Evolutionary conservation across 1,140 invertebrate species (phyloP).

Genomic region (Grapholita molesta): DNA sequence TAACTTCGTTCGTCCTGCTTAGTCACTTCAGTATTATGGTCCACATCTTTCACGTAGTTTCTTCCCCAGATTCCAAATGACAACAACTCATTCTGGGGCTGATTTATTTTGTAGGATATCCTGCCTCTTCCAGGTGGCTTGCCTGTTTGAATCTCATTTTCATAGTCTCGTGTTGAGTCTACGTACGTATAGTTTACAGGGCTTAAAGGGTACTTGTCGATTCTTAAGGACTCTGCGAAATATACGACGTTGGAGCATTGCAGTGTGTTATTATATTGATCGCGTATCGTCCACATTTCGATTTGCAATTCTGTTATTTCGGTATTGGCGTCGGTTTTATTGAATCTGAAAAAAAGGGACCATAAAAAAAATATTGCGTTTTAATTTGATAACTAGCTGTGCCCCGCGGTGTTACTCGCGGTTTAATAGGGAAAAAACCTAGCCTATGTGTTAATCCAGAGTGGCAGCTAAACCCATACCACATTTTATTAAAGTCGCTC

Average conservation of each 20-base stretch:
- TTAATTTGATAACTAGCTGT: no score
- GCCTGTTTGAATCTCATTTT: background rate
- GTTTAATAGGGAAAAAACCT: no score
- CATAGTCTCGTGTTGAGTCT: conserved; percentile 16
- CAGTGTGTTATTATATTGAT: conserved; percentile 47
- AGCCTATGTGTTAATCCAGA: no score
- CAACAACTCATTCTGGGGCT: conserved; percentile 43
- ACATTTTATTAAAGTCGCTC: no score
- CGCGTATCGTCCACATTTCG: conserved; percentile 45
- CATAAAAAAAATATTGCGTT: background rate
- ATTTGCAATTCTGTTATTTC: conserved; percentile 55
- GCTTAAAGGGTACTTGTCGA: conserved; percentile 52
- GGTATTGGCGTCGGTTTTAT: conserved; percentile 28
- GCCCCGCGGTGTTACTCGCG: no score
- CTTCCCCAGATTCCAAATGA: conserved; percentile 56
- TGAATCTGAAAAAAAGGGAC: conserved; percentile 43
- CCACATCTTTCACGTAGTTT: conserved; percentile 43
- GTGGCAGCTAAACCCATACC: no score
- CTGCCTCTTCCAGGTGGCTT: conserved; percentile 19
- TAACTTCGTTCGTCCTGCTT: conserved; percentile 39
- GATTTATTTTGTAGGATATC: conserved; percentile 32
- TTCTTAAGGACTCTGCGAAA: conserved; percentile 45
- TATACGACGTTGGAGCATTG: conserved; percentile 53
- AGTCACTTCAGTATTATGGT: conserved; percentile 28
- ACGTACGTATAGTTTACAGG: conserved; percentile 43